A percentile compares a stretch with the other conserved stretches of the same genome.
Evolutionary conservation across 1,140 invertebrate species (phyloP).

Genomic region (Portunus trituberculatus): DNA sequence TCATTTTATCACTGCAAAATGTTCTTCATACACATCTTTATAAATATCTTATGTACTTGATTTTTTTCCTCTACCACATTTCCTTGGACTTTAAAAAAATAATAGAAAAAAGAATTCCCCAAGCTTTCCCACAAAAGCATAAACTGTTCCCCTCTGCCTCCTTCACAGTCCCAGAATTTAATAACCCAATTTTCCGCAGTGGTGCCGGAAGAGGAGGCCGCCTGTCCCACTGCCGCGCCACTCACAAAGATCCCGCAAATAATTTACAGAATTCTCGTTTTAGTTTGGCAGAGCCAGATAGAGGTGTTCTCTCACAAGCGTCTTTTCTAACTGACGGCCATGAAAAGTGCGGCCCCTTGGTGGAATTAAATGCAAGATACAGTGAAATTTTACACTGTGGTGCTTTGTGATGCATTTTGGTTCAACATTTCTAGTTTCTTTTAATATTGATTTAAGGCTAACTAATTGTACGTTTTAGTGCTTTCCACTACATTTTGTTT

Average conservation of each 20-base stretch:
- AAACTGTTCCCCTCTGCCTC: not conserved
- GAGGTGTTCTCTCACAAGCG: not conserved
- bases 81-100: not conserved
- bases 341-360: not conserved
- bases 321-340: not conserved
- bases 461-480: no score
- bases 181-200: not conserved
- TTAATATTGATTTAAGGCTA: no score
- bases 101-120: not conserved
- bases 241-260: not conserved
- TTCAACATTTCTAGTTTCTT: no score
- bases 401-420: not conserved
- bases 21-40: no score
- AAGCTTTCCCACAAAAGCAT: not conserved
- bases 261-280: not conserved
- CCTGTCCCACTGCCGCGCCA: not conserved
- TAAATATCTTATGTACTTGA: no score
- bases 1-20: no score
- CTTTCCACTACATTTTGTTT: no score
- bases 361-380: not conserved
- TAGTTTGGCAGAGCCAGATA: not conserved
- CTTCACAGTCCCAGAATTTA: not conserved
- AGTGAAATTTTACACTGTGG: not conserved
- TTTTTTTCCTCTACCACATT: not conserved
- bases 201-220: not conserved